Base-by-base conservation (phyloP, 64 coral and sea anemone species). In the Stylophora pistillata region DNA sequence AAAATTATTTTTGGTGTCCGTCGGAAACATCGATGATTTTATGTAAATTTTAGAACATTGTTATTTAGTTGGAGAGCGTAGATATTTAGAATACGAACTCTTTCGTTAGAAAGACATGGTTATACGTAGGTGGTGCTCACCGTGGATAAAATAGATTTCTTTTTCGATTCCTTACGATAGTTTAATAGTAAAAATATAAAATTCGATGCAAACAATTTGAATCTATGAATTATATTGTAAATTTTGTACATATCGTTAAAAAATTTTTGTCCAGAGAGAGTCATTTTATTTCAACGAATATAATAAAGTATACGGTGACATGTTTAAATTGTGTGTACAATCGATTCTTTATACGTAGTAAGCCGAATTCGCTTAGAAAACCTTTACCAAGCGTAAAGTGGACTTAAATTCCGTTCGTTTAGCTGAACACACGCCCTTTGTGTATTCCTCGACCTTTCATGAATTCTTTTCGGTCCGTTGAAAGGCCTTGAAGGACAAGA, bases 91-190 rank as follows among this genome's bases (percentile, higher is more conserved):
- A 68, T n/a, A 70, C 41, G 11, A 84, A 70, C 52, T 71, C 60
- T 84, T 84, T 84, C 80, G 33, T 53, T 3, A 21, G 79, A 84
- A 61, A 84, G 60, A 69, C 53, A n/a, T n/a, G n/a, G 30, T 78
- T 28, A 21, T 84, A 47, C 27, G 62, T 68, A 54, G 80, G 80
- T 70, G 61, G 61, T 27, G 61, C 23, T 61, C 62, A 70, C 62
- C 60, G 34, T 25, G 23, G 52, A 32, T 68, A 17, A 68, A 84
- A 26, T 84, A 81, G 25, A 84, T 65, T 10, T 53, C 26, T 9
- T 34, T 21, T 32, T 53, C 31, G 23, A n/a, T 69, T 25, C 33
- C 41, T 54, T 25, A 62, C n/a, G 9, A 25, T 47, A 47, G 37
- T 47, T 47, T 7, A 4, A 47, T 4, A 47, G 3, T 47, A 4